These are phyloP conservation scores for Tragelaphus oryx DNA, from an alignment of 2,797 vertebrate species.

Conservation along the genomic window DNA sequence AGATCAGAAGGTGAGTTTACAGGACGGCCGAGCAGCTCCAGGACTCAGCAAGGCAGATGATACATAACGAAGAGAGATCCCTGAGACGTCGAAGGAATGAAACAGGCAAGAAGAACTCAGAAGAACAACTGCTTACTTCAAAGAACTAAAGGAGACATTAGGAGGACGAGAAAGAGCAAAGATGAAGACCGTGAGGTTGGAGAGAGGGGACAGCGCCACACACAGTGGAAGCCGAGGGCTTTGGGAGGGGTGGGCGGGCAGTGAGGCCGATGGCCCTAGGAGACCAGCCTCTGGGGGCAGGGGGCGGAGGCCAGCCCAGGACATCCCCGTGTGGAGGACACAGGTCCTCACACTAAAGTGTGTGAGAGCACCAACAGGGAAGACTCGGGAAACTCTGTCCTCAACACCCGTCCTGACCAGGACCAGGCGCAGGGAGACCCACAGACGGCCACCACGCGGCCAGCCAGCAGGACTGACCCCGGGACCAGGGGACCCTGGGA, in stretches of 20 bases:
- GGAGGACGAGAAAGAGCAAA: not conserved
- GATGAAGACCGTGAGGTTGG: rapidly evolving
- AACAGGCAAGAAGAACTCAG: not conserved
- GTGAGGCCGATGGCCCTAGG: not conserved
- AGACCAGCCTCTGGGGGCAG: not conserved
- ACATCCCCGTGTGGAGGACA: not conserved
- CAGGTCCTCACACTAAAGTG: no score
- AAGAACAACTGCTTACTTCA: not conserved
- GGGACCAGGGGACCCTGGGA: rapidly evolving
- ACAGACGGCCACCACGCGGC: rapidly evolving
- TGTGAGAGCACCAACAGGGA: not conserved
- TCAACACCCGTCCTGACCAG: not conserved
- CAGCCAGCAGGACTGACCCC: not conserved
- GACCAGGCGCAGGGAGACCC: rapidly evolving
- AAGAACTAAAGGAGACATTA: not conserved
- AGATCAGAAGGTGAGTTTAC: not conserved
- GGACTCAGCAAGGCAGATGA: no score
- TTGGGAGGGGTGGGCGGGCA: not conserved
- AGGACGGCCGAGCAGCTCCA: rapidly evolving
- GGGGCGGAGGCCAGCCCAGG: not conserved
- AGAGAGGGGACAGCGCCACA: rapidly evolving
- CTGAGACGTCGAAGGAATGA: not conserved
- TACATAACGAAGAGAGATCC: not conserved
- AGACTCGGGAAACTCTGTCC: not conserved
- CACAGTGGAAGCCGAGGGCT: no score